These are phyloP conservation scores for Mus spicilegus DNA, from an alignment of 2,113 vertebrate genomes.

Conservation along the genomic window DNA sequence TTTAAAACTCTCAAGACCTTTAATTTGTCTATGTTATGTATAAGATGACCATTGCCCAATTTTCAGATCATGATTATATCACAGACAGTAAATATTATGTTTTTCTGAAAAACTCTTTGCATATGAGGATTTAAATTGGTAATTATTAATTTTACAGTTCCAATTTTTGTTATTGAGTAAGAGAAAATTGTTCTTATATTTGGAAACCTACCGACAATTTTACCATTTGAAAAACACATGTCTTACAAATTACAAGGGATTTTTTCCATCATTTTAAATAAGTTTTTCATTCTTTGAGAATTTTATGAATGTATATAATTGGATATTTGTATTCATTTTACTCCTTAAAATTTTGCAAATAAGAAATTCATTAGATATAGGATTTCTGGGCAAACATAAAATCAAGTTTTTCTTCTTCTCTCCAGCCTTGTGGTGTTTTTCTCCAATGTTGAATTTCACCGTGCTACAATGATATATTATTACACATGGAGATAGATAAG, in stretches of 20 bases:
- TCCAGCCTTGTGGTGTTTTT: not conserved
- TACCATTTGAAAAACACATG: not conserved
- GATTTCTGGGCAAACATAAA: not conserved
- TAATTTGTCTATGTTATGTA: not conserved
- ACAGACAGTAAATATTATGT: not conserved
- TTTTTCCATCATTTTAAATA: not conserved
- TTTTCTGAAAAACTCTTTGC: not conserved
- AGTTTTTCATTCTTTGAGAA: not conserved
- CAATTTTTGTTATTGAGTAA: not conserved
- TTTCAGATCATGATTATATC: not conserved
- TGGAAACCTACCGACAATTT: not conserved
- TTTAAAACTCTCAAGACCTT: not conserved
- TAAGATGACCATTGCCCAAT: not conserved
- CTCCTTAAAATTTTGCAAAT: not conserved
- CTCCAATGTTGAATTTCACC: not conserved
- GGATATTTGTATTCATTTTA: not conserved
- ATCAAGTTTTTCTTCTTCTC: accelerated
- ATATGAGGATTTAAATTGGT: not conserved
- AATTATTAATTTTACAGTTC: not conserved
- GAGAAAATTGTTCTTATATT: not conserved
- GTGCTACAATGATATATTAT: accelerated
- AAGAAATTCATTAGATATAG: not conserved
- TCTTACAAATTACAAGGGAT: not conserved
- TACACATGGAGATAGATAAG: not conserved
- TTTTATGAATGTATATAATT: not conserved